Evolutionary conservation across 2,113 vertebrate species (phyloP).

Genomic region (Holacanthus passer): DNA sequence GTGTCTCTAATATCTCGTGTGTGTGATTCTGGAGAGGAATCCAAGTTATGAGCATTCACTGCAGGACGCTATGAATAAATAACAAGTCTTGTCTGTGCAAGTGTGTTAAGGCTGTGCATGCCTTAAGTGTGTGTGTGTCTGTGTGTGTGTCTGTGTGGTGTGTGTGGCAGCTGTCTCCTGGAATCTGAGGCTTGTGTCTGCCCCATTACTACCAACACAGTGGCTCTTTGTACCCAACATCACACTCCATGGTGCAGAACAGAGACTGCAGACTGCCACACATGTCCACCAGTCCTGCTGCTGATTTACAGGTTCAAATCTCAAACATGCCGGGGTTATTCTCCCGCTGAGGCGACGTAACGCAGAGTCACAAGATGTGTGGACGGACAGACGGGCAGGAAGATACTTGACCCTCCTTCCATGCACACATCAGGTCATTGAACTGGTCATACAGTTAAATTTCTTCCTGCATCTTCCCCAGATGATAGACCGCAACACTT

Average conservation of each 20-base stretch:
- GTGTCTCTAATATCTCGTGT: background rate
- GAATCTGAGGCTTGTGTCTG: constrained; percentile 65
- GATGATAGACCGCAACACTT: constrained; percentile 8
- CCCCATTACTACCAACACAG: constrained; percentile 61
- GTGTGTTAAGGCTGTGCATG: constrained; percentile 48
- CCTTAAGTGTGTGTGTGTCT: constrained; percentile 14
- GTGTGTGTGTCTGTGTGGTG: constrained; percentile 15
- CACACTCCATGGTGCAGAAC: constrained; percentile 36
- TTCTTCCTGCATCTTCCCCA: background rate
- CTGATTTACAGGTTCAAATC: constrained; percentile 47
- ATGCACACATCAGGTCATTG: background rate
- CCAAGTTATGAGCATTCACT: constrained; percentile 19
- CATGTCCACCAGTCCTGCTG: constrained; percentile 30
- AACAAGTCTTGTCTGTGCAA: constrained; percentile 18
- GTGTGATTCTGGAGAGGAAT: background rate
- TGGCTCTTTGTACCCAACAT: constrained; percentile 64
- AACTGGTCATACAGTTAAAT: background rate
- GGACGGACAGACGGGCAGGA: too few relatives aligned
- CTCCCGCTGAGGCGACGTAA: constrained; percentile 18
- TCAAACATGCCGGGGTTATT: constrained; percentile 24
- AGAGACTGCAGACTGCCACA: constrained; percentile 44
- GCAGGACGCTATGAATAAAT: constrained; percentile 35
- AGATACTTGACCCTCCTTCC: background rate
- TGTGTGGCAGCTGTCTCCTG: constrained; percentile 70
- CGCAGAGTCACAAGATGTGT: background rate